Base-by-base conservation (phyloP, 2,888 invertebrate genomes). In the Escarpia spicata region DNA sequence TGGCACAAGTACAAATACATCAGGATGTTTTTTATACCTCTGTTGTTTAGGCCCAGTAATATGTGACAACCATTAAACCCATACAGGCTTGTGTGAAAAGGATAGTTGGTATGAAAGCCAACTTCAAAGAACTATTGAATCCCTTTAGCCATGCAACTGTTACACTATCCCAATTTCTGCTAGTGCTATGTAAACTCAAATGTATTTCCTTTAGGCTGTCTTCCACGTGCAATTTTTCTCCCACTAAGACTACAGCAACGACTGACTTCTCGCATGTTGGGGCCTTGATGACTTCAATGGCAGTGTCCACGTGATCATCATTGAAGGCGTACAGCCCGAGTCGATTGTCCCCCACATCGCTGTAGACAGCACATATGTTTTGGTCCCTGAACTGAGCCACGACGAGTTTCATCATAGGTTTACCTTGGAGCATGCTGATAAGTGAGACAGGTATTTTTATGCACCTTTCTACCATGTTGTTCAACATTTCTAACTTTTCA, bases 151-250 rank as follows among this genome's bases (percentile, higher is more conserved):
- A 37, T 37, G 37, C 37, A 37, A 1, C 0, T 37, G 37, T 37
- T 37, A 37, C 37, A 37, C 37, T 37, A 37, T 37, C 37, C 37
- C 37, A 37, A 37, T 37, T 37, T 37, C 37, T 37, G 37, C 37
- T 37, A 37, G 37, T 37, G 37, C 37, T 37, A 37, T 37, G 37
- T 37, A 37, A 37, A n/a, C n/a, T n/a, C n/a, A n/a, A n/a, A n/a
- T n/a, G n/a, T n/a, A 93, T 91, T 31, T 90, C 75, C 31, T 93
- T 92, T 15, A 92, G 43, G 12, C 43, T 26, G 2, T 44, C 52
- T n/a, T 93, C 52, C 45, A 91, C 0, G 2, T 8, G 44, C 19
- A 37, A 43, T 43, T 75, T 75, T 75, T 15, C 75, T 75, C 75
- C 75, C 75, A 26, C 75, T 26, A 75, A 0, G 19, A n/a, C 75